Conservation (phyloP, 2,113 vertebrate genomes). For the Thermophis baileyi region DNA sequence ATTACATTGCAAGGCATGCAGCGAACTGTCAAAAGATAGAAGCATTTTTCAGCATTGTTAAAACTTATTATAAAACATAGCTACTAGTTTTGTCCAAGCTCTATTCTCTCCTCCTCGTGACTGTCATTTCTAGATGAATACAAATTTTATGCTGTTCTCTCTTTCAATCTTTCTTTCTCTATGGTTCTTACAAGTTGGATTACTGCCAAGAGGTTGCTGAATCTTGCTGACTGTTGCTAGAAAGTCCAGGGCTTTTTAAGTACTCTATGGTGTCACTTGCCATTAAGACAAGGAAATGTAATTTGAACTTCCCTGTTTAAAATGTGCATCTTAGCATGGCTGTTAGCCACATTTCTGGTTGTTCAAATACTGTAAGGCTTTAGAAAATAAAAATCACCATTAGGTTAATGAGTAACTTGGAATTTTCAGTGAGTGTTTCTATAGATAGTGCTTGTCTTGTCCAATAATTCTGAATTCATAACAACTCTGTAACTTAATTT, state of each 20-base stretch:
- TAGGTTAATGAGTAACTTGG: slow-evolving; percentile 29
- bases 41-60: neutral
- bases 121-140: slow-evolving; percentile 3
- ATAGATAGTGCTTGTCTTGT: slow-evolving; percentile 12
- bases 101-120: neutral
- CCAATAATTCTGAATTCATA: slow-evolving; percentile 28
- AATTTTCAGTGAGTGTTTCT: slow-evolving; percentile 6
- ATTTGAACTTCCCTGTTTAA: slow-evolving; percentile 2
- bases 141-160: neutral
- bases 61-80: neutral
- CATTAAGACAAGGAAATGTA: neutral
- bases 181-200: slow-evolving; percentile 11
- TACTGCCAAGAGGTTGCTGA: neutral
- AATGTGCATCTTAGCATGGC: neutral
- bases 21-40: neutral
- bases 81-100: neutral
- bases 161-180: neutral
- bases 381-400: neutral
- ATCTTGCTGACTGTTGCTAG: neutral
- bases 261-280: neutral
- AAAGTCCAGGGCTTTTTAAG: slow-evolving; percentile 11
- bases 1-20: neutral
- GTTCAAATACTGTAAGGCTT: neutral
- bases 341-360: neutral
- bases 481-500: slow-evolving; percentile 14